phyloP scores from a whole-genome alignment of 2,113 vertebrate species.

The Coregonus clupeaformis region DNA sequence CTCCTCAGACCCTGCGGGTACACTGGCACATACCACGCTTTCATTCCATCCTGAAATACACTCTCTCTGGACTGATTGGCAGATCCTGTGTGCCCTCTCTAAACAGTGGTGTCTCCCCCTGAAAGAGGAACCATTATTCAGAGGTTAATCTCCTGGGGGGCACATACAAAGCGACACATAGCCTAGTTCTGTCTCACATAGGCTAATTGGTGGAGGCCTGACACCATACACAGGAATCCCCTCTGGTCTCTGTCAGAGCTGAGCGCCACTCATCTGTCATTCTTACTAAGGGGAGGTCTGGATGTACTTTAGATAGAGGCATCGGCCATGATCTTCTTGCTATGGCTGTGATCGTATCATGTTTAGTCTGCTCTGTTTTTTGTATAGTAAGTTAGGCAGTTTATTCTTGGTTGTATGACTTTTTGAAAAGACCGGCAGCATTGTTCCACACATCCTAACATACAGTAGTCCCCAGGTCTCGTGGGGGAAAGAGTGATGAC shows the following conservation, averaged over 20 bases:
- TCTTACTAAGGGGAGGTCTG: neutral
- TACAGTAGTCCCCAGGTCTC: too few relatives aligned
- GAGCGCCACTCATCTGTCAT: neutral
- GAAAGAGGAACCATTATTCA: conserved; percentile 2
- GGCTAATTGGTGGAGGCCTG: neutral
- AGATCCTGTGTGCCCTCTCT: neutral
- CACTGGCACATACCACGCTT: neutral
- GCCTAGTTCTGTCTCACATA: too few relatives aligned
- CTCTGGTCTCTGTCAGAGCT: conserved; percentile 1
- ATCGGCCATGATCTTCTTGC: too few relatives aligned
- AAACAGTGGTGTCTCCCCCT: neutral
- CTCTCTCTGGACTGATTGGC: neutral
- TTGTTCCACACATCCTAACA: too few relatives aligned
- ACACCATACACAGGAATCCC: neutral
- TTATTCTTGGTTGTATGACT: too few relatives aligned
- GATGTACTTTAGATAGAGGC: neutral
- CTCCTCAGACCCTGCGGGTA: neutral
- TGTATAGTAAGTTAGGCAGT: too few relatives aligned
- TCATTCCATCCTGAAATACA: neutral
- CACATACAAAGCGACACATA: neutral
- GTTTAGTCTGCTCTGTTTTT: too few relatives aligned
- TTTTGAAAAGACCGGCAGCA: too few relatives aligned
- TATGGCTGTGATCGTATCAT: too few relatives aligned
- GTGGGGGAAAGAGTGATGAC: neutral
- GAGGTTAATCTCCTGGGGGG: neutral